Conservation (phyloP, 2,797 vertebrate genomes). For the Neosilurus mollespiculum region DNA sequence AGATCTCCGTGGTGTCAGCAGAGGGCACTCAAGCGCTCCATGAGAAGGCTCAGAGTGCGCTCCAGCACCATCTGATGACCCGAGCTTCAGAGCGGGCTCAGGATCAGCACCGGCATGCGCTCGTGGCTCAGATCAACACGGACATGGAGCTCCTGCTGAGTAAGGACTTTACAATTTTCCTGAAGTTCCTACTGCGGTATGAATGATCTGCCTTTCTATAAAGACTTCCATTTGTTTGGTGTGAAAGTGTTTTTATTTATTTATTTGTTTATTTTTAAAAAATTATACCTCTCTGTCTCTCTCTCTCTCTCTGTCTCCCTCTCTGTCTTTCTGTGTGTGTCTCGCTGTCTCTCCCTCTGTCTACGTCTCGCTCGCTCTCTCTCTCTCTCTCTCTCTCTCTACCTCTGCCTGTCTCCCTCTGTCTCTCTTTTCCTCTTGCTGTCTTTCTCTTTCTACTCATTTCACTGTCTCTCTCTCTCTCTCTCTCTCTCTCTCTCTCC, state of each 20-base stretch:
- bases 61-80: constrained; percentile 76
- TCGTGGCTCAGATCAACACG: constrained; percentile 86
- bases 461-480: too few relatives aligned
- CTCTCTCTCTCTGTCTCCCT: too few relatives aligned
- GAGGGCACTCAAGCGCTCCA: constrained; percentile 80
- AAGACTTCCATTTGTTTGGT: background rate
- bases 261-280: too few relatives aligned
- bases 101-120: constrained; percentile 74
- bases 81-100: constrained; percentile 70
- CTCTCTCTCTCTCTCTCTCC: too few relatives aligned
- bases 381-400: too few relatives aligned
- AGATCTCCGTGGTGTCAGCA: constrained; percentile 72
- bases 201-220: background rate
- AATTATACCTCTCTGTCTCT: too few relatives aligned
- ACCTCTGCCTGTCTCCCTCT: too few relatives aligned
- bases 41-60: constrained; percentile 77
- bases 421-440: too few relatives aligned
- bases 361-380: too few relatives aligned
- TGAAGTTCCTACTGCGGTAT: background rate
- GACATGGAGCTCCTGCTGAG: constrained; percentile 82
- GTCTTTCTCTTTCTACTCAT: too few relatives aligned
- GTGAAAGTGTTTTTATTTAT: background rate
- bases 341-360: too few relatives aligned
- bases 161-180: constrained; percentile 59
- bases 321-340: too few relatives aligned